Conservation (phyloP, 2,888 invertebrate species). For the Ramazzottius varieornatus region DNA sequence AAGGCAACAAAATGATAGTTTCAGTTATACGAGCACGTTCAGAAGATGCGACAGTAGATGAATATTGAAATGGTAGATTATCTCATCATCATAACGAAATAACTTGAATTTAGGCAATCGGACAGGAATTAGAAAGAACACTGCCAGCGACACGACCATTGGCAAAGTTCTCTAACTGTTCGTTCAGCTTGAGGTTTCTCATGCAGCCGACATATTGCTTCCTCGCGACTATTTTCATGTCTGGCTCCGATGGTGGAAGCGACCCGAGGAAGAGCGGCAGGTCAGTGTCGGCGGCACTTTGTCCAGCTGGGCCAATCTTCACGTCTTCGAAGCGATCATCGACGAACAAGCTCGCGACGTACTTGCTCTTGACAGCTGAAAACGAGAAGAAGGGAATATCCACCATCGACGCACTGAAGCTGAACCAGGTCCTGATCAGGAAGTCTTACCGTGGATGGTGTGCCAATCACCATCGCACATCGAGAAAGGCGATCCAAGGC, state of each 20-base stretch:
- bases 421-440: no score
- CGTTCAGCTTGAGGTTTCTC: constrained; percentile 17
- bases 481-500: constrained; percentile 35
- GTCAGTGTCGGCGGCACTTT: constrained; percentile 45
- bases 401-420: not conserved
- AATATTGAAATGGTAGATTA: no score
- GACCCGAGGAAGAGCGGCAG: constrained; percentile 74
- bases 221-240: constrained; percentile 37
- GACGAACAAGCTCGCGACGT: constrained; percentile 58
- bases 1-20: no score
- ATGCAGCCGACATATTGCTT: constrained; percentile 50
- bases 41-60: no score
- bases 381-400: constrained; percentile 5
- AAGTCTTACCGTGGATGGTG: constrained; percentile 32
- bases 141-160: not conserved
- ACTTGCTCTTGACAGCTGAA: constrained; percentile 59
- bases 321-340: constrained; percentile 49
- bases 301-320: constrained; percentile 37
- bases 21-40: no score
- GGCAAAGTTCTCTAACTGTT: not conserved
- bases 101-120: not conserved
- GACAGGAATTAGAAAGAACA: not conserved
- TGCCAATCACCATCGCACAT: constrained; percentile 93
- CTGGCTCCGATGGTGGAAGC: constrained; percentile 32
- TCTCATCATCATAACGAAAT: no score